These are phyloP conservation scores for Aphis craccivora DNA, from an alignment of 1,140 invertebrate species.

Conservation along the genomic window DNA sequence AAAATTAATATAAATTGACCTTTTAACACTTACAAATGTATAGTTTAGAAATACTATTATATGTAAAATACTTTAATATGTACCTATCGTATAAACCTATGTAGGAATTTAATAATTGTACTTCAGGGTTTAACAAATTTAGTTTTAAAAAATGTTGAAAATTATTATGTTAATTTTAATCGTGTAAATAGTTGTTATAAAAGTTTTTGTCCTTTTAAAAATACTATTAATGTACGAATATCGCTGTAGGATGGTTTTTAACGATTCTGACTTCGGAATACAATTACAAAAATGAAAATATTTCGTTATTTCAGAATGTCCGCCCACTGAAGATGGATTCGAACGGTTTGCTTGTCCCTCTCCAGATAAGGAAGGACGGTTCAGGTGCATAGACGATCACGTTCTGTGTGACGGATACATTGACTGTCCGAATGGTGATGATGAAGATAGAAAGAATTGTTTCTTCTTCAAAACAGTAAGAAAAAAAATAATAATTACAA, in stretches of 20 bases:
- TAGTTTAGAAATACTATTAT: neutral
- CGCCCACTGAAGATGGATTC: constrained; percentile 89
- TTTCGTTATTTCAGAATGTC: constrained; percentile 79
- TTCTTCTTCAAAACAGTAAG: constrained; percentile 98
- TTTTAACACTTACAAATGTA: neutral
- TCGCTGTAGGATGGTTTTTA: neutral
- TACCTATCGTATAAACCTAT: neutral
- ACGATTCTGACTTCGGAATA: neutral
- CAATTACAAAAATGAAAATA: neutral
- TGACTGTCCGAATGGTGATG: constrained; percentile 91
- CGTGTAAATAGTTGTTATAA: neutral
- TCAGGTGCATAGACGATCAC: constrained; percentile 95
- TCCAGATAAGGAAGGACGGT: constrained; percentile 86
- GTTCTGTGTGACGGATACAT: constrained; percentile 93
- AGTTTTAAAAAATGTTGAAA: neutral
- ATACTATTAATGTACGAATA: neutral
- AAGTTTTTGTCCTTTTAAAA: neutral
- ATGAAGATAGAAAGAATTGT: constrained; percentile 90
- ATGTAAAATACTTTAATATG: neutral
- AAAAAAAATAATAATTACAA: neutral
- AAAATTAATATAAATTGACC: constrained; percentile 2
- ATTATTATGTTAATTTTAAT: neutral
- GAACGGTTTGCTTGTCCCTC: constrained; percentile 93
- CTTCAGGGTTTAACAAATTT: neutral
- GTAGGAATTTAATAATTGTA: neutral